phyloP scores from a whole-genome alignment of 92 coral and sea anemone genomes.

The Bergia sp. region DNA sequence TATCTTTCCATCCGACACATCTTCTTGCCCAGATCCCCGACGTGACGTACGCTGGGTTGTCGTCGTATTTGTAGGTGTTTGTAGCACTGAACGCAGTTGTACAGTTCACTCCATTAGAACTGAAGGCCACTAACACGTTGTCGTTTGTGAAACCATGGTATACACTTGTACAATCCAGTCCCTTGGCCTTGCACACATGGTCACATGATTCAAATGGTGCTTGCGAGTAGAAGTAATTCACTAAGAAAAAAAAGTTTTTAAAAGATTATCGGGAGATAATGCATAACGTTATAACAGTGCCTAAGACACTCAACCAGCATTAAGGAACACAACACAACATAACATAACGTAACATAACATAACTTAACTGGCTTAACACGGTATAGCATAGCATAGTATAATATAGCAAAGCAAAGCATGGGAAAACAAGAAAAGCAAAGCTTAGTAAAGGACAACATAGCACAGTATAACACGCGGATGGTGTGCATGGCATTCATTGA shows the following conservation, averaged over 20 bases:
- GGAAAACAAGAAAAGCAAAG: background rate
- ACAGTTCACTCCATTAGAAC: background rate
- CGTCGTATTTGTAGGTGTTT: background rate
- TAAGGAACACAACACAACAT: background rate
- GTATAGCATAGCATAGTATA: background rate
- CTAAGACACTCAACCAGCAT: too few relatives aligned
- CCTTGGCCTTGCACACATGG: background rate
- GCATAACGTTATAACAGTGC: too few relatives aligned
- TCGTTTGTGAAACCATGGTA: constrained; percentile 18
- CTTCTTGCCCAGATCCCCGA: background rate
- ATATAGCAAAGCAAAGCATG: background rate
- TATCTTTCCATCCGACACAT: constrained; percentile 8
- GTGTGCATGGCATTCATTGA: background rate
- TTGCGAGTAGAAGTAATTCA: too few relatives aligned
- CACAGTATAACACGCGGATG: background rate
- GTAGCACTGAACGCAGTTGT: background rate
- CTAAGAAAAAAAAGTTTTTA: too few relatives aligned
- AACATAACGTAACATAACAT: background rate
- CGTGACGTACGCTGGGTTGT: background rate
- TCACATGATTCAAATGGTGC: background rate
- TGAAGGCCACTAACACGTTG: constrained; percentile 2
- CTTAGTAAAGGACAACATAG: background rate
- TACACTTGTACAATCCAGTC: background rate
- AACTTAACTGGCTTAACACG: background rate
- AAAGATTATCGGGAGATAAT: too few relatives aligned